Conservation (phyloP, 1,140 invertebrate genomes). For the Atta cephalotes region DNA sequence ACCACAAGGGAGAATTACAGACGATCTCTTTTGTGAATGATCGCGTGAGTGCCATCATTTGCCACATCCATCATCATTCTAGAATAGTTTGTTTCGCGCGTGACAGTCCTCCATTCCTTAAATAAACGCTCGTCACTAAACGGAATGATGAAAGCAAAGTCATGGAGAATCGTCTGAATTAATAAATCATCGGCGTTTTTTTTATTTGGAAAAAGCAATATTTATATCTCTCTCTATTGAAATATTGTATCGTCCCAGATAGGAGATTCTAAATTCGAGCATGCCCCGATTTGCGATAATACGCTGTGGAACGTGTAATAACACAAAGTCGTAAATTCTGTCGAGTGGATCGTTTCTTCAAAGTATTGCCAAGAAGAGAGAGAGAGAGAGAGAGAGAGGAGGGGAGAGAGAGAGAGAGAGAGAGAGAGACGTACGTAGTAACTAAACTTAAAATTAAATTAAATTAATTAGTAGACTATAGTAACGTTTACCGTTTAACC, state of each 20-base stretch:
- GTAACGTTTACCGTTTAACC: too few species aligned
- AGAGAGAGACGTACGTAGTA: not conserved
- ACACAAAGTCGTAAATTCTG: not conserved
- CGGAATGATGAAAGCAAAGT: not conserved
- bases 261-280: not conserved
- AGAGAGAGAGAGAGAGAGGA: constrained; percentile 3
- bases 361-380: constrained; percentile 6
- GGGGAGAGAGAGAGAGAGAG: not conserved
- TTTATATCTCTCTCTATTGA: not conserved
- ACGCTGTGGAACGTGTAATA: not conserved
- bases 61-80: not conserved
- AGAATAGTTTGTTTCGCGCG: not conserved
- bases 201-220: not conserved
- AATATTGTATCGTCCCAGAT: not conserved
- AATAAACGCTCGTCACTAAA: constrained; percentile 6
- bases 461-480: too few species aligned
- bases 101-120: not conserved
- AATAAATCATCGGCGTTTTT: constrained; percentile 3
- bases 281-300: not conserved
- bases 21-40: constrained; percentile 88
- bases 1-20: constrained; percentile 88
- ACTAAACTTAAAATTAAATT: too few species aligned
- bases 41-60: constrained; percentile 84
- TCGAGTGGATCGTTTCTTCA: constrained; percentile 4
- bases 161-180: not conserved